A percentile compares a stretch with the other conserved stretches of the same genome.
These are phyloP conservation scores for Trogon melanurus DNA, from an alignment of 2,113 vertebrate species.

Conservation along the genomic window DNA sequence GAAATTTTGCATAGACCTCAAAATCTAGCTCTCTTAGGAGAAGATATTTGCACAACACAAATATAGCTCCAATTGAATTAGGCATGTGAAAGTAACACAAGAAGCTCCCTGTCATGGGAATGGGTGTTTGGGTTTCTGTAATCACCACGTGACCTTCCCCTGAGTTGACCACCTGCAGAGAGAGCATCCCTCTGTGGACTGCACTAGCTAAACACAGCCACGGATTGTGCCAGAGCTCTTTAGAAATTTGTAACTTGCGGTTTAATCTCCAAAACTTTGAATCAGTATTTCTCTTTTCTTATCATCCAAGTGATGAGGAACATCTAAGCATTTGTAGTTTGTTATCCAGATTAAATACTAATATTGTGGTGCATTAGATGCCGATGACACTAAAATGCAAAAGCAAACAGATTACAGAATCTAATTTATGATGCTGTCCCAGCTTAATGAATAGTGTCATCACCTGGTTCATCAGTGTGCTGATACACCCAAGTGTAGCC, in stretches of 20 bases:
- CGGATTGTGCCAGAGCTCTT: neutral
- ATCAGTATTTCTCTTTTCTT: neutral
- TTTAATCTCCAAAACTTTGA: neutral
- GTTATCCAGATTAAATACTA: slow-evolving; percentile 1
- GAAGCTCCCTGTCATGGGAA: neutral
- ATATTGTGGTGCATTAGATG: neutral
- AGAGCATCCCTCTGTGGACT: neutral
- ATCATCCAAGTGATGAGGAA: neutral
- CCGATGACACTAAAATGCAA: neutral
- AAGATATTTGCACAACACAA: neutral
- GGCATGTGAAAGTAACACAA: neutral
- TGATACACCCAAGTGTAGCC: neutral
- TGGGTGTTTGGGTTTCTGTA: neutral
- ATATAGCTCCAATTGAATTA: neutral
- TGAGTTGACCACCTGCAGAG: neutral
- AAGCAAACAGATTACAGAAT: neutral
- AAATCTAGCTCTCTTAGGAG: neutral
- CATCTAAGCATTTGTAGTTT: neutral
- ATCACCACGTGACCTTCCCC: neutral
- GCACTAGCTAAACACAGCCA: neutral
- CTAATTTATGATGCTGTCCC: neutral
- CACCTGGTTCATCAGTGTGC: neutral
- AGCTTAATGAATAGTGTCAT: neutral
- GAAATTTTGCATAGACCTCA: slow-evolving; percentile 16
- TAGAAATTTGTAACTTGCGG: neutral